Percentiles rank a stretch among this genome's conserved stretches.
Evolutionary conservation across 2,797 vertebrate species (phyloP).

Genomic region (Chloroceryle inda): DNA sequence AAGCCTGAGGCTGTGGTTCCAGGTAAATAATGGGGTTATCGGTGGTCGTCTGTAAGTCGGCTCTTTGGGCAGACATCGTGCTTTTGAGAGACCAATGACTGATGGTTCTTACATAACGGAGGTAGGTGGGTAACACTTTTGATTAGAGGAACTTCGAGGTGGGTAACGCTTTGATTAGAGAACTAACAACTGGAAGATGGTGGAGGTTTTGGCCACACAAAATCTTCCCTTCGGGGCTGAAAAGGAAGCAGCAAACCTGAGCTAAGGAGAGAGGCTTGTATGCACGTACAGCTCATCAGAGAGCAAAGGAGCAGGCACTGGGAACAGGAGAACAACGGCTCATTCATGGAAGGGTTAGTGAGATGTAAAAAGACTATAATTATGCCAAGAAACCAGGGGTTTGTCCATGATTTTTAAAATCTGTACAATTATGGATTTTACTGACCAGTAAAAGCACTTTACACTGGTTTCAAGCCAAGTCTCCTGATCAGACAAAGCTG

Average conservation of each 20-base stretch:
- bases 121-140: neutral
- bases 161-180: neutral
- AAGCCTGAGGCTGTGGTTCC: neutral
- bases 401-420: neutral
- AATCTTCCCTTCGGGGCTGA: neutral
- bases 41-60: neutral
- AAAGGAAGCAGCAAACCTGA: neutral
- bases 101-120: neutral
- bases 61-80: neutral
- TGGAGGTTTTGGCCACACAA: rapidly evolving
- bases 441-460: neutral
- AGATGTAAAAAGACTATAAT: neutral
- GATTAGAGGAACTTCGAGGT: neutral
- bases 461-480: neutral
- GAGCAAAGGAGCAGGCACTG: neutral
- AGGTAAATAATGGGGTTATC: neutral
- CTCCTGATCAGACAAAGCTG: neutral
- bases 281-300: rapidly evolving
- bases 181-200: neutral
- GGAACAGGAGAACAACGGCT: neutral
- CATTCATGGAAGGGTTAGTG: neutral
- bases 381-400: neutral
- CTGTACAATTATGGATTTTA: neutral
- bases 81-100: neutral
- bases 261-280: neutral